Conservation (phyloP, 2,888 invertebrate species). For the Parthenolecanium corni region DNA sequence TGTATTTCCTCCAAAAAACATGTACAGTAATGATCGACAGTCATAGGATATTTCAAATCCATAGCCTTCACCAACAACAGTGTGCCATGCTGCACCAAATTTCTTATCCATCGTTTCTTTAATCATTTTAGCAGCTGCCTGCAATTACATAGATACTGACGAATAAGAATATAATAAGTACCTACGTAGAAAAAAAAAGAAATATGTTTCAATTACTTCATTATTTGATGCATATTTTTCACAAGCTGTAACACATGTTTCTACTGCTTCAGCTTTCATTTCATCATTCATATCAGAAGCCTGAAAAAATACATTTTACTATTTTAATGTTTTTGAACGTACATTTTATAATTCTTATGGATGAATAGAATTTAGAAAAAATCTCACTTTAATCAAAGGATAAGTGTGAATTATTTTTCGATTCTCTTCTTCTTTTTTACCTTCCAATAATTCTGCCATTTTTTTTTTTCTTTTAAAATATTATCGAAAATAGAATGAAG, state of each 20-base stretch:
- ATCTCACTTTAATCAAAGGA: conserved; percentile 65
- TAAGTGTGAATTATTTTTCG: conserved; percentile 68
- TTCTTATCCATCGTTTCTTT: conserved; percentile 93
- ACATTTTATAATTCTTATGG: too few species aligned
- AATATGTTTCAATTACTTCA: conserved; percentile 45
- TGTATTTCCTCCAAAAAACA: conserved; percentile 84
- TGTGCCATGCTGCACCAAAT: conserved; percentile 88
- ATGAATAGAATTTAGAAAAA: conserved; percentile 3
- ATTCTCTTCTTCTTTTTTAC: conserved; percentile 38
- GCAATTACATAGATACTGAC: conserved; percentile 37
- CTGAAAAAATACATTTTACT: conserved; percentile 41
- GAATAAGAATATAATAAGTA: background rate
- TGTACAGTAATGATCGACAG: conserved; percentile 70
- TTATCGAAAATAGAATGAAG: too few species aligned
- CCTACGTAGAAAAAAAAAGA: background rate
- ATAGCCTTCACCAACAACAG: conserved; percentile 90
- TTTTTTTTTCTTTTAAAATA: background rate
- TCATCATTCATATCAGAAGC: conserved; percentile 89
- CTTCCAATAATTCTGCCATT: conserved; percentile 28
- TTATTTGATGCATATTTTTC: conserved; percentile 82
- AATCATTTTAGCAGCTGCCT: conserved; percentile 83
- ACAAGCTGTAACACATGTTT: conserved; percentile 82
- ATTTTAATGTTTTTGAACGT: background rate
- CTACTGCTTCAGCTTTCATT: conserved; percentile 79
- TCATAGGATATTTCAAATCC: conserved; percentile 89